Conservation (phyloP, 2,888 invertebrate species). For the Phoenoteleia sp. region DNA sequence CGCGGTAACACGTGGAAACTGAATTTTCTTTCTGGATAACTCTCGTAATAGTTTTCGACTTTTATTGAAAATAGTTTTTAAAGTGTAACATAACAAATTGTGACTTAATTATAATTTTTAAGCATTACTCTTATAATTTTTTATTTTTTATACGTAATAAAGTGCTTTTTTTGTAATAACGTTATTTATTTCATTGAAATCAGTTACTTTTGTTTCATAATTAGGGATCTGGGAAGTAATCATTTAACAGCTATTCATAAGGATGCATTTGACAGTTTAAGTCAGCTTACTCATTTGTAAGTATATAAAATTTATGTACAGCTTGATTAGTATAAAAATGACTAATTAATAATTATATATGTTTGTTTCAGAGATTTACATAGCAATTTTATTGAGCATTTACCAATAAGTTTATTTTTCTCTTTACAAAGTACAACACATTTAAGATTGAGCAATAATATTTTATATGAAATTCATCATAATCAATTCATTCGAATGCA, state of each 20-base stretch:
- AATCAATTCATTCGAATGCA: constrained; percentile 82
- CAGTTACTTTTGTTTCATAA: too few relatives aligned
- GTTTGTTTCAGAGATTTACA: constrained; percentile 81
- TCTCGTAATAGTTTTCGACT: too few relatives aligned
- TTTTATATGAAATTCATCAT: constrained; percentile 81
- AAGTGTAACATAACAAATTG: too few relatives aligned
- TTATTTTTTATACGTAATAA: too few relatives aligned
- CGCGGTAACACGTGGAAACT: too few relatives aligned
- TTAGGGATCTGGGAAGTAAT: constrained; percentile 92
- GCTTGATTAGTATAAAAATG: background rate
- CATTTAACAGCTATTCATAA: constrained; percentile 90
- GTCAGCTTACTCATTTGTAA: constrained; percentile 88
- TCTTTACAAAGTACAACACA: constrained; percentile 82
- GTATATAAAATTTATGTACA: constrained; percentile 72
- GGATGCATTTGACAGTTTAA: constrained; percentile 90
- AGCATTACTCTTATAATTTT: too few relatives aligned
- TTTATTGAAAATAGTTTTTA: too few relatives aligned
- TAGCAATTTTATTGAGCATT: constrained; percentile 83
- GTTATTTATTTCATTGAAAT: too few relatives aligned
- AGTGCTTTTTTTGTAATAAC: too few relatives aligned
- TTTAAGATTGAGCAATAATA: constrained; percentile 82
- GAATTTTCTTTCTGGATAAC: too few relatives aligned
- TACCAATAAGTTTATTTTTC: constrained; percentile 83
- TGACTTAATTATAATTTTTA: too few relatives aligned
- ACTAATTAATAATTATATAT: constrained; percentile 1